Base-by-base conservation (phyloP, 2,888 invertebrate genomes). In the Drosophila trichaetosa region DNA sequence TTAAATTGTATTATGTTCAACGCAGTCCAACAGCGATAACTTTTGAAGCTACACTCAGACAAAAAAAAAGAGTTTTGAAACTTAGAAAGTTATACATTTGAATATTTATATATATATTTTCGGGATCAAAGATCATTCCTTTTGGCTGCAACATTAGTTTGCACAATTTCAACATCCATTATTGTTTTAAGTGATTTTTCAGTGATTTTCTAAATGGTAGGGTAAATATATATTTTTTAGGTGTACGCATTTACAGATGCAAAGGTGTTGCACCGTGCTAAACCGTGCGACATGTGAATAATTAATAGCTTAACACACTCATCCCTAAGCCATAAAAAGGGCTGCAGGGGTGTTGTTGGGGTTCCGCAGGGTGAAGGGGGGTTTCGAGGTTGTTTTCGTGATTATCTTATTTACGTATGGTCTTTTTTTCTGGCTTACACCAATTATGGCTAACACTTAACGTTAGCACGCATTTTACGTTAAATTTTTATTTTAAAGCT, bases 1-100 rank as follows among this genome's bases (percentile, higher is more conserved):
- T 90, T 89, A 90, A 81, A 87, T 83, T 70, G 81, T 79, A 76
- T 88, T 90, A 89, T 82, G 80, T 80, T 52, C 59, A 59, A 64
- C 59, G 69, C 67, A 42, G 60, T 34, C 21, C 42, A 36, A 21
- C 51, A 24, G 62, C 52, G 31, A 58, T 49, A 73, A 67, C 54
- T 64, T 80, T 82, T 67, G 62, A 57, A 60, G 34, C 4, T 38
- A 38, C 56, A 56, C 54, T 56, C n/a, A 36, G 8, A 18, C 29
- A 18, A 53, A 34, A 46, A 21, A 53, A 24, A 21, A 21, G 4
- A 2, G 4, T 0, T 24, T 8, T 13, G 2, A 13, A 46, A 21
- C 46, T 21, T 40, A 4, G 10, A 4, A 38, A 38, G n/a, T 40
- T 10, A 1, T 38, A 18, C 18, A 38, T 0, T 34, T 13, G 11